Conservation (phyloP, 2,888 invertebrate genomes). For the Drosophila tripunctata region DNA sequence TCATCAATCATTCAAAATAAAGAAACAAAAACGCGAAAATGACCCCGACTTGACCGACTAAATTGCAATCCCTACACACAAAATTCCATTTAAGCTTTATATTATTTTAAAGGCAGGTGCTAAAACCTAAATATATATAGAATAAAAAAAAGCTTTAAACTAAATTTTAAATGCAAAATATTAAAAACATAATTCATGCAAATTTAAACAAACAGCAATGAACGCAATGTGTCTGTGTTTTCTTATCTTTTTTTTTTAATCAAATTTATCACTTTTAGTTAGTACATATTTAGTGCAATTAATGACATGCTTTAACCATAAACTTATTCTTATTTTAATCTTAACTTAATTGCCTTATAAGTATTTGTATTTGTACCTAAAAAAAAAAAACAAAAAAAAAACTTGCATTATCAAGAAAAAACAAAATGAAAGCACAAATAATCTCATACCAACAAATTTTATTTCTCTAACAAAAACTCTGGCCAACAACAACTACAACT, state of each 20-base stretch:
- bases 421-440: constrained; percentile 59
- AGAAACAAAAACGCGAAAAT: too few species aligned
- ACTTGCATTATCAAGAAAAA: constrained; percentile 19
- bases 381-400: constrained; percentile 14
- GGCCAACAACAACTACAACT: constrained; percentile 48
- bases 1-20: constrained; percentile 11
- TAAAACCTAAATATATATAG: neutral
- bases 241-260: constrained; percentile 3
- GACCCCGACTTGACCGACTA: neutral
- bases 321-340: constrained; percentile 3
- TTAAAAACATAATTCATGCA: neutral
- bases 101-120: neutral
- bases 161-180: constrained; percentile 13
- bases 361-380: constrained; percentile 23
- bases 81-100: constrained; percentile 2
- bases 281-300: constrained; percentile 15
- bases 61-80: neutral
- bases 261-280: constrained; percentile 14
- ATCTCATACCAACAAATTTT: constrained; percentile 66
- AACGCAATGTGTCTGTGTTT: constrained; percentile 16
- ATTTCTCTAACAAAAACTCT: constrained; percentile 65
- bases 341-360: constrained; percentile 22
- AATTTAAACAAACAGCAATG: constrained; percentile 2
- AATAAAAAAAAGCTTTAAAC: constrained; percentile 7
- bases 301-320: constrained; percentile 14